Conservation (phyloP, 2,888 invertebrate genomes). For the Euzophera pinguis region DNA sequence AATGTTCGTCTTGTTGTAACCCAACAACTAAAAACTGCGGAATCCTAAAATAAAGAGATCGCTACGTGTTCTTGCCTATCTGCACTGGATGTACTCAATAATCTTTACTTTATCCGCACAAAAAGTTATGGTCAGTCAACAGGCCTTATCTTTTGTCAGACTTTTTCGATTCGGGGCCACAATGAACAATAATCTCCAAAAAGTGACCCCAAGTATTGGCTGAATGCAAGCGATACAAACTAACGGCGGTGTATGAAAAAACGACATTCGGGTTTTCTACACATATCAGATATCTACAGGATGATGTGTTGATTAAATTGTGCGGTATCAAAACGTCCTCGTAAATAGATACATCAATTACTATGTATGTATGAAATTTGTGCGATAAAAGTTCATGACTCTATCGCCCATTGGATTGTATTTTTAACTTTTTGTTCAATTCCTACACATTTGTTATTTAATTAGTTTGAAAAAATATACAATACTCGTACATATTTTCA, state of each 20-base stretch:
- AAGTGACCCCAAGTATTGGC: constrained; percentile 76
- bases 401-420: too few relatives aligned
- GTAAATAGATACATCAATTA: not conserved
- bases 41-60: not conserved
- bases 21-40: not conserved
- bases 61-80: not conserved
- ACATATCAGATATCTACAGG: constrained; percentile 35
- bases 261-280: constrained; percentile 53
- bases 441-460: too few relatives aligned
- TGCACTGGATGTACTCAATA: constrained; percentile 21
- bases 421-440: too few relatives aligned
- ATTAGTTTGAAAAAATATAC: too few relatives aligned
- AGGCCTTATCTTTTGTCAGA: constrained; percentile 57
- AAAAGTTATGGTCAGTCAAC: constrained; percentile 66
- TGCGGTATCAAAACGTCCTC: not conserved
- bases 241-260: constrained; percentile 51
- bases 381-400: too few relatives aligned
- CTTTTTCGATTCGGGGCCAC: constrained; percentile 63
- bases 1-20: too few relatives aligned
- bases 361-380: not conserved
- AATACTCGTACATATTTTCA: too few relatives aligned
- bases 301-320: not conserved
- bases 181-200: constrained; percentile 74
- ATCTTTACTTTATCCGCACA: constrained; percentile 44
- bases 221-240: constrained; percentile 45